Evolutionary conservation across 2,797 vertebrate genomes (phyloP), one percentile per base, ranked within the genome.

Genomic region (Pygocentrus nattereri): DNA sequence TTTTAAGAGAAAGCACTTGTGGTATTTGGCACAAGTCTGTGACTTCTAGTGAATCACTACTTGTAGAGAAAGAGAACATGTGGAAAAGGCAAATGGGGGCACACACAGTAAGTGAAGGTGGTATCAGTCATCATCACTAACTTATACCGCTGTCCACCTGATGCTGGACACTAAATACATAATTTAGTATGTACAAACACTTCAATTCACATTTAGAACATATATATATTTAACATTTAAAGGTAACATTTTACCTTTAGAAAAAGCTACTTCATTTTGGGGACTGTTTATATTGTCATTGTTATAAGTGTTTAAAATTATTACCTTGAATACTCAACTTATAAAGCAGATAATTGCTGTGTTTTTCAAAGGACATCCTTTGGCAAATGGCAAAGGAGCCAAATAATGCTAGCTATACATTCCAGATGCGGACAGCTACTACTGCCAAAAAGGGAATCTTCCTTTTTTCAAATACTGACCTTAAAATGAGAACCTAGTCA

Each of bases 161-260:
- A 62, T 5, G 25, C 38, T 80, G 25, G 49, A 69, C 58, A 67
- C 12, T 15, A 68, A 59, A 61, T 87, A 89, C 90, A 94, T 95
- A 94, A 95, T 89, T 96, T 95, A 96, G 92, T 95, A 95, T 94
- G 93, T 95, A 94, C 94, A 95, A 93, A 94, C 84, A 74, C 47
- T 71, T 72, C 23, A 21, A 50, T 41, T 41, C 34, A 59, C 54
- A 59, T 58, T 23, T 59, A 16, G 12, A 74, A 74, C 41, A 52
- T 34, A n/a, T 56, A 72, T 54, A 54, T 15, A 59, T 59, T n/a
- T 59, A 11, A 38, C 4, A 19, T 71, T n/a, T n/a, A n/a, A n/a
- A n/a, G n/a, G n/a, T n/a, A n/a, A n/a, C n/a, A 31, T 52, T 49
- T 13, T 27, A 5, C n/a, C 27, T 10, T 31, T 19, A 54, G 11